These are phyloP conservation scores for Hirudo medicinalis DNA, from an alignment of 1,140 invertebrate species.

Conservation along the genomic window DNA sequence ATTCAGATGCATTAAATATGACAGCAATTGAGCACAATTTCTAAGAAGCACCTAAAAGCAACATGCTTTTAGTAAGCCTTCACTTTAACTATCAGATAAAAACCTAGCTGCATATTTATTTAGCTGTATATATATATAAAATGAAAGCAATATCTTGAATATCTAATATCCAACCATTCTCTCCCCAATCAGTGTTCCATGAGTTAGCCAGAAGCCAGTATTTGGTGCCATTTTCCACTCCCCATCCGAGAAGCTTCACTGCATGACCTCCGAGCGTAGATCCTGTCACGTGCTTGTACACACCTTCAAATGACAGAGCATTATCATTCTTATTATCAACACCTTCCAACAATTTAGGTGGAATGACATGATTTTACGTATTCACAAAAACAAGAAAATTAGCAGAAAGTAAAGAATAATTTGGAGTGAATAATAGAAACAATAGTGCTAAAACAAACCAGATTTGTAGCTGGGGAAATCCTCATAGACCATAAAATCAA, in stretches of 20 bases:
- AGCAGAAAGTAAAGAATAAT: neutral
- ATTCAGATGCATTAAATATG: too few relatives aligned
- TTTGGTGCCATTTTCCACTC: slow-evolving; percentile 58
- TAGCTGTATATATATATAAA: neutral
- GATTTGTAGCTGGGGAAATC: slow-evolving; percentile 75
- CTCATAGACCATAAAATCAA: slow-evolving; percentile 71
- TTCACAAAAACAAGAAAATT: neutral
- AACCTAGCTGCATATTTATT: too few relatives aligned
- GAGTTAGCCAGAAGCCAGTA: slow-evolving; percentile 87
- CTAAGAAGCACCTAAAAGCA: too few relatives aligned
- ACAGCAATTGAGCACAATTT: too few relatives aligned
- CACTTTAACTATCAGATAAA: too few relatives aligned
- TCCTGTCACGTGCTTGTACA: slow-evolving; percentile 68
- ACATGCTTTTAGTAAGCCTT: too few relatives aligned
- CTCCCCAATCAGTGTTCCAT: slow-evolving; percentile 79
- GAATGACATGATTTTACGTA: too few relatives aligned
- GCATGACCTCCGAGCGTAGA: slow-evolving; percentile 70
- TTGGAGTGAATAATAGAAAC: neutral
- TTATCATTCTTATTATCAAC: too few relatives aligned
- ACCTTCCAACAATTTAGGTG: too few relatives aligned
- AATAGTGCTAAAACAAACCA: slow-evolving; percentile 41
- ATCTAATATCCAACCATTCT: slow-evolving; percentile 32
- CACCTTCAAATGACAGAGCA: slow-evolving; percentile 44
- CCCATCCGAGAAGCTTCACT: slow-evolving; percentile 76
- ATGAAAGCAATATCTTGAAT: neutral